Evolutionary conservation across 2,113 vertebrate species (phyloP).

Genomic region (Synodontis membranacea): DNA sequence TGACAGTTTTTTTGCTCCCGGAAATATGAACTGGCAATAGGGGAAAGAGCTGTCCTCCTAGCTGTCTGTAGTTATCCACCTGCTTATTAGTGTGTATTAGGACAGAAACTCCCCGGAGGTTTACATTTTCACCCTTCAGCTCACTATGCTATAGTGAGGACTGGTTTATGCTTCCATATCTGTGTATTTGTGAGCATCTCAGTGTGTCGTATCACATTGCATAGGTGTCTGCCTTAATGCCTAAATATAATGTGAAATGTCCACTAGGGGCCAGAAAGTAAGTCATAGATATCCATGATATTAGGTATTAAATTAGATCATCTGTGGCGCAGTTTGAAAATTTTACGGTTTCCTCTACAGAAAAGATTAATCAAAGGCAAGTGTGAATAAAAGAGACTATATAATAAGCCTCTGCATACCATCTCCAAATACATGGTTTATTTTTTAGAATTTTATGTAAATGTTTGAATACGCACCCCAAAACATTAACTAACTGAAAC

Average conservation of each 20-base stretch:
- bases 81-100: neutral
- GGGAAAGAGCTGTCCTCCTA: neutral
- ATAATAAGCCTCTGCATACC: neutral
- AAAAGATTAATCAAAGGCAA: neutral
- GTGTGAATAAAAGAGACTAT: neutral
- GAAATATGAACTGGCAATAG: neutral
- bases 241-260: neutral
- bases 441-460: neutral
- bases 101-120: neutral
- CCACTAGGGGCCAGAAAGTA: neutral
- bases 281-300: neutral
- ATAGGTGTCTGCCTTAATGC: neutral
- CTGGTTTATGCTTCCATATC: neutral
- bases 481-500: neutral
- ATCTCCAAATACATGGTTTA: neutral
- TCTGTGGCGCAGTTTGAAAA: too few relatives aligned
- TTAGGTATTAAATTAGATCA: neutral
- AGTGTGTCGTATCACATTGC: neutral
- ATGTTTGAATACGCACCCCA: neutral
- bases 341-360: neutral
- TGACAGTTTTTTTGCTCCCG: neutral
- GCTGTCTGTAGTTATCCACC: neutral
- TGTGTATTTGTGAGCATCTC: neutral
- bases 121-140: conserved; percentile 21
- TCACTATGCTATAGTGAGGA: neutral